Percentiles rank a stretch among this genome's conserved stretches.
Conservation (phyloP, 2,113 vertebrate species). For the Malurus cyaneus region DNA sequence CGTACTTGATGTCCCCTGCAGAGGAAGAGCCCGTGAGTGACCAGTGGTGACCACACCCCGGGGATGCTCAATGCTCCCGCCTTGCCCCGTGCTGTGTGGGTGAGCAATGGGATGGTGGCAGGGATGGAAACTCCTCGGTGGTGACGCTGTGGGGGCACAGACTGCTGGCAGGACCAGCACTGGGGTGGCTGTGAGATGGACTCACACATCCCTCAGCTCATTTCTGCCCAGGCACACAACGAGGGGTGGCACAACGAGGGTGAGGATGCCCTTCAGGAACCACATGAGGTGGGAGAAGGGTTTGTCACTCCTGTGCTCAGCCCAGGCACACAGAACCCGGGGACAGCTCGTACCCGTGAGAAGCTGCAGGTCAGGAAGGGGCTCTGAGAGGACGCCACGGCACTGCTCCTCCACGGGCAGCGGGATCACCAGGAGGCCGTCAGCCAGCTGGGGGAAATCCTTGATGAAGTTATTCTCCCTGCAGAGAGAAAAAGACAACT, state of each 20-base stretch:
- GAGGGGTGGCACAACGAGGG: neutral
- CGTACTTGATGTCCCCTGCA: constrained; percentile 89
- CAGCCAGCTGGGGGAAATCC: constrained; percentile 95
- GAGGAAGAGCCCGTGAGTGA: neutral
- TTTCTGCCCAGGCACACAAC: neutral
- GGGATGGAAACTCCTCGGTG: neutral
- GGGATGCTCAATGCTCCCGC: neutral
- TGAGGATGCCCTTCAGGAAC: neutral
- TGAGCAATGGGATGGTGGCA: fast-evolving
- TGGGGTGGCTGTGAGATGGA: neutral
- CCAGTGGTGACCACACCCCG: fast-evolving
- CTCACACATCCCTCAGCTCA: neutral
- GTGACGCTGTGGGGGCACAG: fast-evolving
- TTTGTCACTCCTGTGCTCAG: fast-evolving
- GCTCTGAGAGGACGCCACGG: constrained; percentile 92
- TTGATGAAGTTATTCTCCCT: constrained; percentile 99
- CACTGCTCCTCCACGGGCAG: constrained; percentile 97
- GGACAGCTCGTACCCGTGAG: constrained; percentile 83
- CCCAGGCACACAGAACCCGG: fast-evolving
- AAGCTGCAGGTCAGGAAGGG: constrained; percentile 88
- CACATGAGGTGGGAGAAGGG: neutral
- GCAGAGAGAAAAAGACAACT: constrained; percentile 68
- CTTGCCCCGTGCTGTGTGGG: fast-evolving
- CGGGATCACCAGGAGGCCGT: constrained; percentile 93
- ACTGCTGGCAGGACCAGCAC: neutral